These are phyloP conservation scores for Brachypalpus laphriformis DNA, from an alignment of 2,888 invertebrate species.

Conservation along the genomic window DNA sequence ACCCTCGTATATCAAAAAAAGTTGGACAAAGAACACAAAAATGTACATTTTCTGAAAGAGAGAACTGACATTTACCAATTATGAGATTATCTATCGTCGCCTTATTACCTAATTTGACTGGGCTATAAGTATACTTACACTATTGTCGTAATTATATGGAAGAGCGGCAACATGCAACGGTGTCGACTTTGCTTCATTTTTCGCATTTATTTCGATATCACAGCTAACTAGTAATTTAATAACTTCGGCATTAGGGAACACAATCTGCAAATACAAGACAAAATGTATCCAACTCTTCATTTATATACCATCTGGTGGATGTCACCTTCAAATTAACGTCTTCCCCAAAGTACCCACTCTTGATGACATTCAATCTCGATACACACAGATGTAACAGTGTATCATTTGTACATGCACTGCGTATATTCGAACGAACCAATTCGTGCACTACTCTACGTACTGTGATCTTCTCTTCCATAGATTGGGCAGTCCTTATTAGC, in stretches of 20 bases:
- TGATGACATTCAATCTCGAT: constrained; percentile 90
- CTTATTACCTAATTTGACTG: not conserved
- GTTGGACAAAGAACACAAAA: too few species aligned
- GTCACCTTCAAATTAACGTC: constrained; percentile 84
- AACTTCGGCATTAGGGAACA: constrained; percentile 89
- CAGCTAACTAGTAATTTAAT: constrained; percentile 89
- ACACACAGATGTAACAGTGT: constrained; percentile 93
- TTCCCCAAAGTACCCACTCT: constrained; percentile 90
- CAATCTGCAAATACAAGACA: constrained; percentile 80
- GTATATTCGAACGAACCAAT: constrained; percentile 85
- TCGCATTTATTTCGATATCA: constrained; percentile 90
- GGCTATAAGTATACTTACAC: constrained; percentile 84
- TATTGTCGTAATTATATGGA: constrained; percentile 88
- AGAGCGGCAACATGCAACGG: constrained; percentile 92
- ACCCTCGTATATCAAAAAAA: too few species aligned
- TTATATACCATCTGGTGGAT: not conserved
- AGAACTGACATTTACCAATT: too few species aligned
- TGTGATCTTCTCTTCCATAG: constrained; percentile 83
- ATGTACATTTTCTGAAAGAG: too few species aligned
- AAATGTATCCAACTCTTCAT: not conserved
- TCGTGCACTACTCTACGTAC: constrained; percentile 83
- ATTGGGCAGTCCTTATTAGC: constrained; percentile 85
- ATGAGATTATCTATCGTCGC: too few species aligned
- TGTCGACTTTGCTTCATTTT: constrained; percentile 90
- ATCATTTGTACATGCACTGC: constrained; percentile 88